Evolutionary conservation across 1,140 invertebrate species (phyloP), one percentile per base, ranked within the genome.

Genomic region (Lordiphosa clarofinis): DNA sequence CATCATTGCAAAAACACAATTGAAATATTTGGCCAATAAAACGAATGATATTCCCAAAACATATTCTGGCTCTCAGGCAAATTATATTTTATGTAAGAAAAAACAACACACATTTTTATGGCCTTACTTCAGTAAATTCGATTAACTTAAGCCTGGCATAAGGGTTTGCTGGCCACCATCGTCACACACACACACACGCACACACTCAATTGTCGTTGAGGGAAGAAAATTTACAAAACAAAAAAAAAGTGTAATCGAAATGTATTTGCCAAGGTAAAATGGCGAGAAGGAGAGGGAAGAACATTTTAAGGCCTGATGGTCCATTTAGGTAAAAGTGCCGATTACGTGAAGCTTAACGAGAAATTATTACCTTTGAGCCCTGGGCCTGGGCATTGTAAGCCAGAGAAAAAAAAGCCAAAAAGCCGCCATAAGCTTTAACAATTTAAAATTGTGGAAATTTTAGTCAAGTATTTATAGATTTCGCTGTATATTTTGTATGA

Each of bases 301-400:
- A 1, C 79, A 78, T 84, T 84, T 84, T 78, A 84, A 84, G 79
- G 78, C 78, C 78, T 73, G 78, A 84, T 84, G 79, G 79, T 73
- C 78, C 78, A 84, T 84, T 84, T 84, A 78, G 73, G 78, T 56
- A 73, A 86, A 84, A 84, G 73, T 84, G 78, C 69, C 78, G 81
- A 86, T 82, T 82, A 76, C 68, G 78, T 67, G 66, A 46, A 53
- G 79, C 70, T 84, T 84, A 84, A 84, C 73, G 53, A 78, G 73
- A 84, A 84, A 84, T 86, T 84, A 84, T 84, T 58, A 86, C 79
- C 78, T 55, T 49, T 56, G 71, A 50, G 75, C 56, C 52, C 15
- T 53, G 21, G 47, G 50, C 44, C 5, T 28, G 24, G 24, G 24
- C 24, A 28, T 21, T 21, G 24, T 7, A 28, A 28, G 24, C 21